These are phyloP conservation scores for Mesitornis unicolor DNA, from an alignment of 2,113 vertebrate genomes.

Conservation along the genomic window DNA sequence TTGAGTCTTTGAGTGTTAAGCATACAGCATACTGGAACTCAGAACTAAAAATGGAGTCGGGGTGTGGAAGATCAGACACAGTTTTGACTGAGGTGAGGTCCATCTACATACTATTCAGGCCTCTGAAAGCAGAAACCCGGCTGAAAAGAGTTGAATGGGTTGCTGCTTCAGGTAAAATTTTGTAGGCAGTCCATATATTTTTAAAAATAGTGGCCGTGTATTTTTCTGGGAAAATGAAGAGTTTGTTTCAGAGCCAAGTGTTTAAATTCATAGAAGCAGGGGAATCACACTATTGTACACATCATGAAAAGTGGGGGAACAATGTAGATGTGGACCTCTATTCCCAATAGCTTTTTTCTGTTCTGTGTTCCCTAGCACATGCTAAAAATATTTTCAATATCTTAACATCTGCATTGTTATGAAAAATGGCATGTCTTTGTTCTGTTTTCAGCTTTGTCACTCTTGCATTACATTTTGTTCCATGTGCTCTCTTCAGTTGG, in stretches of 20 bases:
- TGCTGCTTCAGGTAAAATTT: background rate
- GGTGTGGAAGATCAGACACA: background rate
- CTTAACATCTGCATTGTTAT: constrained; percentile 49
- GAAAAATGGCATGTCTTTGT: constrained; percentile 52
- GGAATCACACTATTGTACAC: background rate
- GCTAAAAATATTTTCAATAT: constrained; percentile 58
- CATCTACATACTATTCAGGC: background rate
- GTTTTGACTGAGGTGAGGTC: background rate
- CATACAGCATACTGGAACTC: background rate
- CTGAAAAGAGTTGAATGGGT: background rate
- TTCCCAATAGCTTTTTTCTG: constrained; percentile 17
- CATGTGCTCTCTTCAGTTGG: constrained; percentile 19
- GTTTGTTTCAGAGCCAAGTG: background rate
- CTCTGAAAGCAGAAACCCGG: background rate
- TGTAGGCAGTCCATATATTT: background rate
- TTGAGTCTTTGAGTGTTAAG: background rate
- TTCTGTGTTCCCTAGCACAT: constrained; percentile 19
- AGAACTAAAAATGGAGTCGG: background rate
- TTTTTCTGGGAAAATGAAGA: background rate
- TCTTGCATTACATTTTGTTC: constrained; percentile 44
- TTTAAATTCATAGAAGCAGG: background rate
- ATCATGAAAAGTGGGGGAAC: background rate
- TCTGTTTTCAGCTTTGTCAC: constrained; percentile 55
- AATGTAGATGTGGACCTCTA: constrained; percentile 19
- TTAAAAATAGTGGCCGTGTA: background rate